A percentile compares a stretch with the other conserved stretches of the same genome.
Conservation (phyloP, 2,113 vertebrate genomes). For the Chunga burmeisteri region DNA sequence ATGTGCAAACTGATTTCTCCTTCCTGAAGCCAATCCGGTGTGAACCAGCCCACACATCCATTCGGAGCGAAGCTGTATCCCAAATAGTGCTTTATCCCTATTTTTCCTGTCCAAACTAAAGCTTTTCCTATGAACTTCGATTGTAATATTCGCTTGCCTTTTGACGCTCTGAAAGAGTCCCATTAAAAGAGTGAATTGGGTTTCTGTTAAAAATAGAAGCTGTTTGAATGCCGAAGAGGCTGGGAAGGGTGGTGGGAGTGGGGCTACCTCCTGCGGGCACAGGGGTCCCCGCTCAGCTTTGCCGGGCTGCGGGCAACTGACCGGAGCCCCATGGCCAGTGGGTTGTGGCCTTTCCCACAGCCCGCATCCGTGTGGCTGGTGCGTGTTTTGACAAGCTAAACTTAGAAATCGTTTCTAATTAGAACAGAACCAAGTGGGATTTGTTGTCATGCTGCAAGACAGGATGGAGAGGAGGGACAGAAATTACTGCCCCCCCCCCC, state of each 20-base stretch:
- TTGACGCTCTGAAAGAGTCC: neutral
- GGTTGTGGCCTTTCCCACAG: neutral
- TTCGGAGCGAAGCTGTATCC: neutral
- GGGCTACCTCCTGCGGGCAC: neutral
- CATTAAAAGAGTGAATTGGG: neutral
- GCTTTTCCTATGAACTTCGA: neutral
- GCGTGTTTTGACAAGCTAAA: neutral
- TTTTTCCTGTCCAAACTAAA: neutral
- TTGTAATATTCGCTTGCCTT: neutral
- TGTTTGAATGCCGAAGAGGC: neutral
- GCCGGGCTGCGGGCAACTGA: neutral
- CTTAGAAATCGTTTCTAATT: neutral
- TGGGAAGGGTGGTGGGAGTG: neutral
- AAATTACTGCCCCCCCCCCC: neutral
- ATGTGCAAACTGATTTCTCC: neutral
- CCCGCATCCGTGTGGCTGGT: accelerated
- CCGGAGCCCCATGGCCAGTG: neutral
- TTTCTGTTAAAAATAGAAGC: neutral
- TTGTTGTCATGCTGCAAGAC: neutral
- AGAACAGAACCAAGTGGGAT: neutral
- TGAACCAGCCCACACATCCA: accelerated
- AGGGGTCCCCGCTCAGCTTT: neutral
- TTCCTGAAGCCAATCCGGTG: neutral
- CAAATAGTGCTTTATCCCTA: neutral
- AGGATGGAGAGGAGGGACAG: neutral